phyloP scores from a whole-genome alignment of 2,797 vertebrate species.

The Adrianichthys oophorus region DNA sequence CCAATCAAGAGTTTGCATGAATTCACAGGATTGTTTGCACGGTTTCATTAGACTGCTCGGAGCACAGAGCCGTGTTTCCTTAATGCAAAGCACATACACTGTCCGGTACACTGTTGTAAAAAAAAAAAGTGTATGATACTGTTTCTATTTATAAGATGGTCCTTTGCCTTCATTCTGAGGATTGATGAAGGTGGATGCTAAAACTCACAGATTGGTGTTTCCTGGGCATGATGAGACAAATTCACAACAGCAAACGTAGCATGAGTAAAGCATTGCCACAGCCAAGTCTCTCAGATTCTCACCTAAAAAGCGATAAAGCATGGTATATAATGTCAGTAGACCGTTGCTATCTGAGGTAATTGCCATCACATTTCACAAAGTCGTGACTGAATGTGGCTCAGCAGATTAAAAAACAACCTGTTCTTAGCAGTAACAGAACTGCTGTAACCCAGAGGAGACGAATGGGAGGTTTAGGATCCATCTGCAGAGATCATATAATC shows the following conservation, averaged over 20 bases:
- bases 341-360: conserved; percentile 50
- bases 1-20: too few relatives aligned
- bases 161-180: neutral
- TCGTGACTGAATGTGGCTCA: too few relatives aligned
- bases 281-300: conserved; percentile 9
- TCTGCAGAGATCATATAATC: neutral
- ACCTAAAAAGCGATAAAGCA: conserved; percentile 1
- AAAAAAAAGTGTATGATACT: too few relatives aligned
- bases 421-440: conserved; percentile 39
- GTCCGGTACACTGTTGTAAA: too few relatives aligned
- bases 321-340: conserved; percentile 33
- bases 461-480: neutral
- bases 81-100: too few relatives aligned
- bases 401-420: too few relatives aligned
- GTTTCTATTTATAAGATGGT: too few relatives aligned
- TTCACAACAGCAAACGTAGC: neutral
- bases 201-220: neutral
- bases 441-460: too few relatives aligned
- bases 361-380: conserved; percentile 61
- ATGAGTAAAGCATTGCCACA: neutral
- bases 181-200: neutral
- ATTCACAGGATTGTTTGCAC: too few relatives aligned
- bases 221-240: neutral
- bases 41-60: too few relatives aligned
- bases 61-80: too few relatives aligned